phyloP scores from a whole-genome alignment of 1,140 invertebrate genomes.

The Tetramorium parvispinum region DNA sequence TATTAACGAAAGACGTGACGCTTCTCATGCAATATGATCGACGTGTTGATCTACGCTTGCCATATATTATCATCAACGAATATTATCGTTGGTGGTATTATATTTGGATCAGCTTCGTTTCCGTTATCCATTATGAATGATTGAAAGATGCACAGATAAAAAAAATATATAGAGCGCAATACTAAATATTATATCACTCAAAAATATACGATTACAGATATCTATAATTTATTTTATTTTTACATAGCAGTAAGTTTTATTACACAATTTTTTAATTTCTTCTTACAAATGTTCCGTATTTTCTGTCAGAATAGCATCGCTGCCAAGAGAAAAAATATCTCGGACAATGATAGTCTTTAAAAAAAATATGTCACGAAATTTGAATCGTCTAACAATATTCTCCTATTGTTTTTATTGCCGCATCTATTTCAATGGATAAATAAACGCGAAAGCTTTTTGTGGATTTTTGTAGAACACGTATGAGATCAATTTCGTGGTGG shows the following conservation, averaged over 20 bases:
- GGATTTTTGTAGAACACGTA: background rate
- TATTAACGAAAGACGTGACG: slow-evolving; percentile 4
- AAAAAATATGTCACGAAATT: slow-evolving; percentile 3
- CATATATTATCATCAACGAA: background rate
- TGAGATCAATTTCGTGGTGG: slow-evolving; percentile 17
- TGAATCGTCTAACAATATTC: background rate
- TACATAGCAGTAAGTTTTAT: background rate
- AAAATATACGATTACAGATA: background rate
- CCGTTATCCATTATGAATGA: background rate
- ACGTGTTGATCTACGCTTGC: slow-evolving; percentile 7
- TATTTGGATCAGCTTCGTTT: slow-evolving; percentile 16
- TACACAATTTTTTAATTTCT: background rate
- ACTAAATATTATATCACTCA: background rate
- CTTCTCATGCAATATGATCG: slow-evolving; percentile 26
- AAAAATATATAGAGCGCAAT: background rate
- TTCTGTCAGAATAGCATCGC: background rate
- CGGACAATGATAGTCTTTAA: background rate
- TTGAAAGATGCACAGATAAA: background rate
- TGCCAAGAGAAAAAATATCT: background rate
- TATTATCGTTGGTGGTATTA: slow-evolving; percentile 51
- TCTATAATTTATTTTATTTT: background rate
- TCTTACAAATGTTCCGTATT: background rate
- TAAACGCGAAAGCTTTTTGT: slow-evolving; percentile 6
- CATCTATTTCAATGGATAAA: slow-evolving; percentile 1
- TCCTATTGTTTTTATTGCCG: background rate